Evolutionary conservation across 2,113 vertebrate genomes (phyloP).

Genomic region (Oryzias curvinotus): DNA sequence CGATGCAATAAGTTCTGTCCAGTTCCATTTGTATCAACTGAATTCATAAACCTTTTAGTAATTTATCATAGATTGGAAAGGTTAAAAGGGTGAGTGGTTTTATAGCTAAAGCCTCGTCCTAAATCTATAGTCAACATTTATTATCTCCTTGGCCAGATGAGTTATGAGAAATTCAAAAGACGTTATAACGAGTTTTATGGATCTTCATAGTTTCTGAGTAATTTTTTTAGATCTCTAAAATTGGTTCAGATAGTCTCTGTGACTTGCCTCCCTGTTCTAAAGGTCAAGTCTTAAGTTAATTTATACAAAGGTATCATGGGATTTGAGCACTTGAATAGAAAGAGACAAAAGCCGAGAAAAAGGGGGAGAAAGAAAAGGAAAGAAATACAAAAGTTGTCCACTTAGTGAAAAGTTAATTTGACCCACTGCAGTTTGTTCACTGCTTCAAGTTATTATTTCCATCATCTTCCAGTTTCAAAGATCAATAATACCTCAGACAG

Average conservation of each 20-base stretch:
- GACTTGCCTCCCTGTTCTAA: conserved; percentile 51
- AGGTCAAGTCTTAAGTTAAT: conserved; percentile 30
- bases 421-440: no score
- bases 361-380: no score
- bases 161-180: conserved; percentile 50
- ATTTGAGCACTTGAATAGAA: conserved; percentile 10
- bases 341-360: not conserved
- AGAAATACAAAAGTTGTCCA: no score
- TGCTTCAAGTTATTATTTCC: no score
- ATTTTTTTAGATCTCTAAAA: conserved; percentile 43
- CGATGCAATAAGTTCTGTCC: conserved; percentile 66
- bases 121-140: conserved; percentile 43
- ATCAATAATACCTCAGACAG: no score
- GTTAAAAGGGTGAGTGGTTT: conserved; percentile 65
- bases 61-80: conserved; percentile 57
- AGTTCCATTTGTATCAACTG: conserved; percentile 50
- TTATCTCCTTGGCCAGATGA: conserved; percentile 30
- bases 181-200: conserved; percentile 53
- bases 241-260: conserved; percentile 22
- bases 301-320: conserved; percentile 34
- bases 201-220: conserved; percentile 43
- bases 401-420: no score
- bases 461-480: no score
- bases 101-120: conserved; percentile 40
- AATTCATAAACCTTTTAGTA: conserved; percentile 1